Percentiles rank a stretch among this genome's conserved stretches.
Evolutionary conservation across 1,140 invertebrate genomes (phyloP).

Genomic region (Portunus trituberculatus): DNA sequence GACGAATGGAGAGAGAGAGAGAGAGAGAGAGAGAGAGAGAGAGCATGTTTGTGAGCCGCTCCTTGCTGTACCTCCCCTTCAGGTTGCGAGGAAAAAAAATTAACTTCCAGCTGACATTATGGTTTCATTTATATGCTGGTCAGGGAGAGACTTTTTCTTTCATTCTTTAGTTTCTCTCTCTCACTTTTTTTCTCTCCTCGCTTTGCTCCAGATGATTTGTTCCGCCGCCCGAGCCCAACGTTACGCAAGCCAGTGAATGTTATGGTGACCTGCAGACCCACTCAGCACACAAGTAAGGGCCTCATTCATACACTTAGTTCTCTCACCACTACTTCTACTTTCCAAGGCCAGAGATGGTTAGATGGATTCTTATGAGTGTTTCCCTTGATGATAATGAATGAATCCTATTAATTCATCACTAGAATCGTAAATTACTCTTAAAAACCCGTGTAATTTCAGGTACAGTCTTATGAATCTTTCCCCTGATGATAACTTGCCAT

Average conservation of each 20-base stretch:
- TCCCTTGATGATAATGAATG: no score
- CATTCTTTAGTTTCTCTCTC: not conserved
- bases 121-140: not conserved
- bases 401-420: no score
- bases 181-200: not conserved
- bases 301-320: no score
- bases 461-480: no score
- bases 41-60: not conserved
- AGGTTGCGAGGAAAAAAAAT: not conserved
- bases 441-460: no score
- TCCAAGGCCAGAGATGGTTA: no score
- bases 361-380: no score
- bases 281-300: no score
- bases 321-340: no score
- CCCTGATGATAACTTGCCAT: no score
- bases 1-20: not conserved
- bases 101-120: conserved; percentile 7
- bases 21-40: not conserved
- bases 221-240: not conserved
- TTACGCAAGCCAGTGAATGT: not conserved
- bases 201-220: not conserved
- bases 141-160: not conserved
- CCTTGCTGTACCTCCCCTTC: not conserved
- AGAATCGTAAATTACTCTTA: no score
- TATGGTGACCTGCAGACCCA: no score